phyloP scores from a whole-genome alignment of 2,113 vertebrate genomes.

The Rousettus leschenaultii region DNA sequence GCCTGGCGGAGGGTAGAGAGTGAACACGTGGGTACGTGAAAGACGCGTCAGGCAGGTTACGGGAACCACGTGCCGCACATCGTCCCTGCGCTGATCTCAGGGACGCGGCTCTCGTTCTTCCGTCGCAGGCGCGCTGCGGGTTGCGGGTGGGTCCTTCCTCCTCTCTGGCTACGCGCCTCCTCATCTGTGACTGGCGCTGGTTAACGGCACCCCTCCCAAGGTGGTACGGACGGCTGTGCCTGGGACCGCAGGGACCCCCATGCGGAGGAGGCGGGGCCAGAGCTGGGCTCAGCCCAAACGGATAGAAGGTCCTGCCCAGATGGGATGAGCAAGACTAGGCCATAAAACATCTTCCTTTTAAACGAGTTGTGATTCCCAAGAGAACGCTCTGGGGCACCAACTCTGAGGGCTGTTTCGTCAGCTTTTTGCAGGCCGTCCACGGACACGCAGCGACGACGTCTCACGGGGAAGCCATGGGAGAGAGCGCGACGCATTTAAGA shows the following conservation, averaged over 20 bases:
- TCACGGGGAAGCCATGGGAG: neutral
- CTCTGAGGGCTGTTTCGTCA: neutral
- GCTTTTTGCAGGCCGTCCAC: neutral
- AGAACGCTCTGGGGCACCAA: neutral
- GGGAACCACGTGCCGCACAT: fast-evolving
- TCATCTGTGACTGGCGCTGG: neutral
- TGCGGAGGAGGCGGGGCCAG: fast-evolving
- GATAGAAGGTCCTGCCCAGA: neutral
- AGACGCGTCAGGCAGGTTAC: neutral
- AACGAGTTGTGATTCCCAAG: neutral
- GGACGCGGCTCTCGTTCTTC: fast-evolving
- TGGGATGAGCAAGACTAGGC: neutral
- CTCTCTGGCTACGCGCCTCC: neutral
- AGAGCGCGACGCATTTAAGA: neutral
- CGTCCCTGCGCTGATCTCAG: neutral
- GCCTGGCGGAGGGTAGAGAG: neutral
- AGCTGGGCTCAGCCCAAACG: neutral
- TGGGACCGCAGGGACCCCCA: neutral
- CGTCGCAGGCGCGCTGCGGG: fast-evolving
- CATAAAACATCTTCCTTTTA: neutral
- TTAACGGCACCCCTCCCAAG: neutral
- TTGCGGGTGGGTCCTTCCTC: neutral
- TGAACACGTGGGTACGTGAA: neutral
- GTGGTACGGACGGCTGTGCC: fast-evolving
- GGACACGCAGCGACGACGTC: fast-evolving